phyloP scores from a whole-genome alignment of 2,797 vertebrate species.

The Scolopax bukidnonensis region DNA sequence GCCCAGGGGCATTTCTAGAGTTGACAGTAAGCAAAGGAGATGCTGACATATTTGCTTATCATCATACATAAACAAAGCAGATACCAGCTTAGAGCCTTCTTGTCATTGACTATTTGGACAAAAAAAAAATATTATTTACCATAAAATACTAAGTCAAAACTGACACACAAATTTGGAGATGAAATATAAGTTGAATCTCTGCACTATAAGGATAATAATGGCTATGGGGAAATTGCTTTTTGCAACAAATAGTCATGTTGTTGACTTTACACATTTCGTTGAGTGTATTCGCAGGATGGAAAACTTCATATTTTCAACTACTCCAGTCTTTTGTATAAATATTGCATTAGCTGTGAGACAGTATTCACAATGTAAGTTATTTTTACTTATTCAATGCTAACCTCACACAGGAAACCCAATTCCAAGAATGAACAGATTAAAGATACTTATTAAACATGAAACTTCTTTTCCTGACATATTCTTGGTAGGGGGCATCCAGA shows the following conservation, averaged over 20 bases:
- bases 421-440: background rate
- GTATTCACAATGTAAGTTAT: background rate
- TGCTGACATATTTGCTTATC: background rate
- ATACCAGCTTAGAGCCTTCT: background rate
- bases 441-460: background rate
- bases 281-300: background rate
- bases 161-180: background rate
- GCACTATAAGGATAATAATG: background rate
- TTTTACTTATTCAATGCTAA: background rate
- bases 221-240: background rate
- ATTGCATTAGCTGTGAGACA: background rate
- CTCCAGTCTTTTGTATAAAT: background rate
- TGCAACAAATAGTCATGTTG: background rate
- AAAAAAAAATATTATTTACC: background rate
- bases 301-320: background rate
- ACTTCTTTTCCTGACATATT: background rate
- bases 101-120: background rate
- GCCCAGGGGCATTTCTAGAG: background rate
- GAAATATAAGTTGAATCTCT: background rate
- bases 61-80: background rate
- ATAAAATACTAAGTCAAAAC: background rate
- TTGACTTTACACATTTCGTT: background rate
- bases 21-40: background rate
- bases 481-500: background rate
- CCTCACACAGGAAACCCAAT: background rate